Conservation (phyloP, 1,140 invertebrate genomes). For the Tetraneura akinire region DNA sequence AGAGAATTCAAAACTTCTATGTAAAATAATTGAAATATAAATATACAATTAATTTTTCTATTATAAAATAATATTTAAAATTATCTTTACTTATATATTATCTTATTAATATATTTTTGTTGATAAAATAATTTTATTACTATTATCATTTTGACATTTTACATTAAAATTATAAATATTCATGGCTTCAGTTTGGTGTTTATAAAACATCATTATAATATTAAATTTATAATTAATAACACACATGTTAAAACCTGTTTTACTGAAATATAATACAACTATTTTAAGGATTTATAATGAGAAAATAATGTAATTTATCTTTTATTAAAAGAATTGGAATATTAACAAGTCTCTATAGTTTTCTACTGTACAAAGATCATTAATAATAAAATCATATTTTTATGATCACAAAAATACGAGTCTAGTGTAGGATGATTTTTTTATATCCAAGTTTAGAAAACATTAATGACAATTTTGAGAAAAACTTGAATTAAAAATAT, state of each 20-base stretch:
- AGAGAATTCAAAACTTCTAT: too few relatives aligned
- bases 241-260: neutral
- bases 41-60: neutral
- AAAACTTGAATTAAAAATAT: conserved; percentile 11
- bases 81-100: neutral
- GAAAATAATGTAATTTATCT: conserved; percentile 5
- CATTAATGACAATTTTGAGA: neutral
- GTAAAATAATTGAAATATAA: too few relatives aligned
- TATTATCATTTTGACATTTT: too few relatives aligned
- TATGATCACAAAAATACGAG: conserved; percentile 12
- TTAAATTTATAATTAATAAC: neutral
- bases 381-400: conserved; percentile 13
- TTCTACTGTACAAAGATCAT: conserved; percentile 34
- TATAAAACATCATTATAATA: too few relatives aligned
- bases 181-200: too few relatives aligned
- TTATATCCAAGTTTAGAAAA: neutral
- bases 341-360: neutral
- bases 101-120: too few relatives aligned
- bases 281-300: neutral
- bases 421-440: neutral
- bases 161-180: too few relatives aligned
- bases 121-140: too few relatives aligned
- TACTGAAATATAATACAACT: neutral
- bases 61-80: neutral
- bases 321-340: neutral